Evolutionary conservation across 2,113 vertebrate genomes (phyloP).

Genomic region (Indri indri): DNA sequence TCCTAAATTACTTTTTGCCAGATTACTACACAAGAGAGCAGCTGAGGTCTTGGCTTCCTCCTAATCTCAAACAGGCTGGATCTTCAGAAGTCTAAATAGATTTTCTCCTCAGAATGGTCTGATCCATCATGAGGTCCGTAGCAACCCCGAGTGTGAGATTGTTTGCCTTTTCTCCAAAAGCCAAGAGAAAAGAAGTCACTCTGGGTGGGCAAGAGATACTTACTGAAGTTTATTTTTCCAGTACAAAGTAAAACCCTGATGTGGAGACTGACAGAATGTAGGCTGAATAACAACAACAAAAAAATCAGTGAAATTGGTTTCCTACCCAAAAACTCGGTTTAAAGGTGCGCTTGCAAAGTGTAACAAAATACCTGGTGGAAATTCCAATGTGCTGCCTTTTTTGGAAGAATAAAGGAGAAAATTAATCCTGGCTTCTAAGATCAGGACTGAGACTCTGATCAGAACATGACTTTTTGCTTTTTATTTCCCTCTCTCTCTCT

Average conservation of each 20-base stretch:
- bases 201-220: neutral
- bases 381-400: constrained; percentile 30
- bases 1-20: constrained; percentile 30
- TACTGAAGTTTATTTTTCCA: neutral
- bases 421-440: constrained; percentile 45
- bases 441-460: constrained; percentile 57
- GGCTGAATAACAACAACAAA: neutral
- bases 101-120: constrained; percentile 37
- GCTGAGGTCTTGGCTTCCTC: constrained; percentile 29
- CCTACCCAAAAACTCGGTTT: neutral
- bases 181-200: neutral
- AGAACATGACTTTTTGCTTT: neutral
- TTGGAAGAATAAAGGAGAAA: constrained; percentile 32
- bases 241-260: neutral
- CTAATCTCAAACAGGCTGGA: neutral
- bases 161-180: constrained; percentile 9
- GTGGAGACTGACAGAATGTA: neutral
- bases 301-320: neutral
- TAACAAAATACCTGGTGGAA: constrained; percentile 25
- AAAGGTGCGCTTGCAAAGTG: constrained; percentile 28
- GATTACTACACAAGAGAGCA: neutral
- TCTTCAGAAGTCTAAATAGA: constrained; percentile 32
- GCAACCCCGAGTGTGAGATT: neutral
- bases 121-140: neutral
- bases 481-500: neutral